These are phyloP conservation scores for Zoanthus gigantus DNA, from an alignment of 92 coral and sea anemone genomes.

Conservation along the genomic window DNA sequence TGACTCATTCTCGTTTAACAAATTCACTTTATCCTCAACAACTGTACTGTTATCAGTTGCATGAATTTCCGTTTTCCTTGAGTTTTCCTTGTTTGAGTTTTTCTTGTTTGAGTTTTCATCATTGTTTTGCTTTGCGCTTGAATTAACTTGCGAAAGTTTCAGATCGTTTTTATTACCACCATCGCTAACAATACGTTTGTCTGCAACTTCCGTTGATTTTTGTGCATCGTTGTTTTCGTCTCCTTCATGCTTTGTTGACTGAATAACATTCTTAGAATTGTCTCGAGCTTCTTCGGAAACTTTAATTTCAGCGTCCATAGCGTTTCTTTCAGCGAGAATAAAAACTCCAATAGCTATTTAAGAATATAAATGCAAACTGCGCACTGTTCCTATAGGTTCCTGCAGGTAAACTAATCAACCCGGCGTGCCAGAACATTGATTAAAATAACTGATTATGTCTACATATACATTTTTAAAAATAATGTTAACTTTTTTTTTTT, in stretches of 20 bases:
- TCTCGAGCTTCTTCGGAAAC: background rate
- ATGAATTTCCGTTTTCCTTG: background rate
- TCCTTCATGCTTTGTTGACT: background rate
- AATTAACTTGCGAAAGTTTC: background rate
- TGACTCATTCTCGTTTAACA: background rate
- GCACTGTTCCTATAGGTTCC: slow-evolving; percentile 8
- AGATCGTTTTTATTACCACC: background rate
- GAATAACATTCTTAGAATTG: background rate
- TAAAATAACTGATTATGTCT: background rate
- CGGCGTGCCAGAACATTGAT: background rate
- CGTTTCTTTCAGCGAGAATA: background rate
- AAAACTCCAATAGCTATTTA: background rate
- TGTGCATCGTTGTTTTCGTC: background rate
- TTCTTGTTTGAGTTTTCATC: background rate
- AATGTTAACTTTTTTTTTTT: background rate
- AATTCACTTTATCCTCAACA: background rate
- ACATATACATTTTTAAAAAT: background rate
- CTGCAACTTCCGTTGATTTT: background rate
- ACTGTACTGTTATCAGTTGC: background rate
- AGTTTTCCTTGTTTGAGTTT: background rate
- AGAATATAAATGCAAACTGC: background rate
- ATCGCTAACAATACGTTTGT: background rate
- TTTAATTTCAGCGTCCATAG: background rate
- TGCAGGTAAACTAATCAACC: background rate
- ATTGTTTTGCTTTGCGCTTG: background rate